Evolutionary conservation across 1,140 invertebrate genomes (phyloP).

Genomic region (Microplitis mediator): DNA sequence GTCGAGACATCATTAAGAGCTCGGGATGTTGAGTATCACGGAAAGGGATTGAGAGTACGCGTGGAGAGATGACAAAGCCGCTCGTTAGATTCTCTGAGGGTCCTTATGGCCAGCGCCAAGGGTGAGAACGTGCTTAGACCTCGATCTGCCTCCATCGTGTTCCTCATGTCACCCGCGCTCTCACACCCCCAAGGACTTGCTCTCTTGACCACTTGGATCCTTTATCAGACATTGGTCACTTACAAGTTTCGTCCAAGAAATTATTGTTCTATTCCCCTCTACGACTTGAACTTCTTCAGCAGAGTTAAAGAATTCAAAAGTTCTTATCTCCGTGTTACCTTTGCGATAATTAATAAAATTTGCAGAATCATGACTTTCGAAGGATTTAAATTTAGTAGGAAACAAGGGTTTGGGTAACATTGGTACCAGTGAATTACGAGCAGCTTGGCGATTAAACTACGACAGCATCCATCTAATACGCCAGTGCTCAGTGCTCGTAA

Average conservation of each 20-base stretch:
- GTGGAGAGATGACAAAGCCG: conserved; percentile 47
- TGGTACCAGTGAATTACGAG: conserved; percentile 34
- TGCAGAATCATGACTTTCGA: background rate
- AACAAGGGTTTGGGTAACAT: background rate
- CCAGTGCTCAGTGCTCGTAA: conserved; percentile 41
- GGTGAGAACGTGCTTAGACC: conserved; percentile 47
- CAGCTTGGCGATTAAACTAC: conserved; percentile 45
- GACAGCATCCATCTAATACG: conserved; percentile 50
- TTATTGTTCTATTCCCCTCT: no score
- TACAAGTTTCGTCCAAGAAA: no score
- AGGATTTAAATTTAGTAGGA: background rate
- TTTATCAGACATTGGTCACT: background rate
- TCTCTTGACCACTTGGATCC: conserved; percentile 31
- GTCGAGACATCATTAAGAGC: conserved; percentile 45
- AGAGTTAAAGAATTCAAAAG: no score
- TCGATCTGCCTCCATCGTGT: conserved; percentile 47
- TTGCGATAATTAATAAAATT: background rate
- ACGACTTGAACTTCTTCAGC: no score
- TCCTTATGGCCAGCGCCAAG: conserved; percentile 54
- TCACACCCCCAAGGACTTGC: background rate
- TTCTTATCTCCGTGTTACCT: no score
- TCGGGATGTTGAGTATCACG: conserved; percentile 22
- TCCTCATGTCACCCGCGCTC: conserved; percentile 30
- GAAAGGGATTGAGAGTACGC: conserved; percentile 26
- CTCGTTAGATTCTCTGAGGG: conserved; percentile 57